Percentiles rank a stretch among this genome's conserved stretches.
These are phyloP conservation scores for Drosophila niveifrons DNA, from an alignment of 2,888 invertebrate genomes.

Conservation along the genomic window DNA sequence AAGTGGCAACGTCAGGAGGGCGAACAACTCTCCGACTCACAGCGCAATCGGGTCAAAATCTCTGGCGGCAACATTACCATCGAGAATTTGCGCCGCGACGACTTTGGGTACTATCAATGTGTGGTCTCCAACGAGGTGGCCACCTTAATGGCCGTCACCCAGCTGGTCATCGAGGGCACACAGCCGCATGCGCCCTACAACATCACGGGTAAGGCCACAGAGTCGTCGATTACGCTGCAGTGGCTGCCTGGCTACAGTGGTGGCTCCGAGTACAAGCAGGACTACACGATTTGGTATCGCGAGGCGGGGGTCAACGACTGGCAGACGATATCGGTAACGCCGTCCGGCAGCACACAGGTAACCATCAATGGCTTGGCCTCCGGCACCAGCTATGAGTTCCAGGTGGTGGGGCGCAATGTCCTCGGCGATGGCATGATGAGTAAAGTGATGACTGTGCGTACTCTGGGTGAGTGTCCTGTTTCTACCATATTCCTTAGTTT, in stretches of 20 bases:
- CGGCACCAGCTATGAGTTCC: constrained; percentile 97
- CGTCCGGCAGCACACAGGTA: constrained; percentile 94
- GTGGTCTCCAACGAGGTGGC: constrained; percentile 98
- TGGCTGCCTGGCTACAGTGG: constrained; percentile 99
- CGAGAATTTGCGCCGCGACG: constrained; percentile 93
- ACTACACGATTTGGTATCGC: constrained; percentile 97
- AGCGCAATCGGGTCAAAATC: constrained; percentile 91
- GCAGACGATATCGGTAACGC: constrained; percentile 97
- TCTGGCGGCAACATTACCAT: constrained; percentile 96
- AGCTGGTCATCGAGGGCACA: constrained; percentile 96
- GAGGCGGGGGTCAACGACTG: constrained; percentile 95
- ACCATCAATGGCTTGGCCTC: constrained; percentile 96
- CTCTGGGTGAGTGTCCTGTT: constrained; percentile 90
- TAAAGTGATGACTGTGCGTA: constrained; percentile 95
- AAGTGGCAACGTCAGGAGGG: constrained; percentile 96
- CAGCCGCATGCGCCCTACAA: constrained; percentile 99
- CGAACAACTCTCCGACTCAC: constrained; percentile 88
- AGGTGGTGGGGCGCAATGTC: constrained; percentile 97
- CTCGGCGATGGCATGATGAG: constrained; percentile 98
- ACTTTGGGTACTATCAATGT: constrained; percentile 98
- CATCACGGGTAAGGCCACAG: constrained; percentile 94
- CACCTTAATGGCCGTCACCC: constrained; percentile 95
- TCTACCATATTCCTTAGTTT: constrained; percentile 1
- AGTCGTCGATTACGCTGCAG: constrained; percentile 94
- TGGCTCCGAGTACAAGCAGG: constrained; percentile 97